Base-by-base conservation (phyloP, 2,888 invertebrate species). In the Acanthoscelides obtectus region DNA sequence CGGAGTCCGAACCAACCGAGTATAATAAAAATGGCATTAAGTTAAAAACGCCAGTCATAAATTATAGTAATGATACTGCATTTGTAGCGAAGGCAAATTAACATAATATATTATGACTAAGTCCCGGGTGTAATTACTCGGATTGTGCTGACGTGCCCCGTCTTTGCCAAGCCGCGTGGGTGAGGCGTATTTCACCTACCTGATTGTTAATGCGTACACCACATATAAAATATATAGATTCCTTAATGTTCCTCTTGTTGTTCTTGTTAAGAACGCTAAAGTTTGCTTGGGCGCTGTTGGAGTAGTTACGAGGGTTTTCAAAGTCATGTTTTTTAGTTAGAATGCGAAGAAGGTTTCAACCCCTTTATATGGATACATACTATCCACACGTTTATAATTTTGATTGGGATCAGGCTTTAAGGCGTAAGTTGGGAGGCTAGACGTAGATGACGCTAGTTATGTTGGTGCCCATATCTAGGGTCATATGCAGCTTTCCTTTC, bases 61-160 rank as follows among this genome's bases (percentile, higher is more conserved):
- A 82, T 82, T 82, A 82, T 71, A 79, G 79, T 81, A 82, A 81
- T 82, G 82, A 82, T 81, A 80, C 81, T 80, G 81, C 81, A 81
- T 81, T 81, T 81, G 80, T 80, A 81, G 79, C 76, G 75, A 79
- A 79, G 80, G 79, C 77, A 81, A 80, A 83, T 83, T 83, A 82
- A 81, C 82, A 82, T 82, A 82, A 82, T 81, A 81, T 81, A 83
- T 81, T 81, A 81, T 80, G 82, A 83, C 80, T 79, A 79, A 80
- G 81, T 80, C 45, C 79, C 79, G 77, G 79, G 78, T 79, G 79
- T 82, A 82, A 82, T 82, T 82, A 78, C 75, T 77, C 72, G 45
- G 45, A 45, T 45, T 45, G 45, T 17, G 45, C 5, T 45, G 76
- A 75, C 77, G 77, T 78, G 78, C 27, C 70, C 63, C 21, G 22